These are phyloP conservation scores for Haliaeetus leucogaster DNA, from an alignment of 2,113 vertebrate species.

Conservation along the genomic window DNA sequence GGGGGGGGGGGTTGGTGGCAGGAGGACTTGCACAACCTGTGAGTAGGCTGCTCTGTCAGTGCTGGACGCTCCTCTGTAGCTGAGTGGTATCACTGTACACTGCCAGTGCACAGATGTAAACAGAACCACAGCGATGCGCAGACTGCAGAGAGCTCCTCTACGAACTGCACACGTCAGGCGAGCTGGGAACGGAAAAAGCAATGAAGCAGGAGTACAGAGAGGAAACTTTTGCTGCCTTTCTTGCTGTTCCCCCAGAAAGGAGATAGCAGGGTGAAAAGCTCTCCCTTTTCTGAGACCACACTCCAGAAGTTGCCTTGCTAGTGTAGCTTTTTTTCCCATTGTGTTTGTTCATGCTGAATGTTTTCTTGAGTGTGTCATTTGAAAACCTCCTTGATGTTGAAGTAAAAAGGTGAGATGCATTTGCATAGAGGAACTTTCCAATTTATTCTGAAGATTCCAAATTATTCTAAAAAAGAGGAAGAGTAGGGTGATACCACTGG, in stretches of 20 bases:
- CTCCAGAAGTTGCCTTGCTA: not conserved
- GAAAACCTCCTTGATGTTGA: not conserved
- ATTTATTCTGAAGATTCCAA: not conserved
- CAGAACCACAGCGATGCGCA: not conserved
- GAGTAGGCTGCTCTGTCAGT: not conserved
- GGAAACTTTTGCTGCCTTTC: not conserved
- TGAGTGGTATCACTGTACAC: not conserved
- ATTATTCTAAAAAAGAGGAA: not conserved
- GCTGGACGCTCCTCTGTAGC: not conserved
- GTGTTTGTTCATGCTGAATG: not conserved
- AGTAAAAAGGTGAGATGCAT: not conserved
- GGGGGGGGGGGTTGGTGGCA: not conserved
- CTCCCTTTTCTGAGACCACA: not conserved
- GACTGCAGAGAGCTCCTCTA: not conserved
- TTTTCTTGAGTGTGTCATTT: not conserved
- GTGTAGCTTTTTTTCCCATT: not conserved
- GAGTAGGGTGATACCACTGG: not conserved
- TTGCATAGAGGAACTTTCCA: not conserved
- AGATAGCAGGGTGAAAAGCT: not conserved
- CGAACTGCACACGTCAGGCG: fast-evolving
- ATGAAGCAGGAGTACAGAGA: not conserved
- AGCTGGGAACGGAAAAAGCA: not conserved
- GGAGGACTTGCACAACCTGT: not conserved
- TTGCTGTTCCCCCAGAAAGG: not conserved
- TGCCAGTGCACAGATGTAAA: not conserved